Evolutionary conservation across 1,140 invertebrate genomes (phyloP), one percentile per base, ranked within the genome.

Genomic region (Zaprionus gabonicus): DNA sequence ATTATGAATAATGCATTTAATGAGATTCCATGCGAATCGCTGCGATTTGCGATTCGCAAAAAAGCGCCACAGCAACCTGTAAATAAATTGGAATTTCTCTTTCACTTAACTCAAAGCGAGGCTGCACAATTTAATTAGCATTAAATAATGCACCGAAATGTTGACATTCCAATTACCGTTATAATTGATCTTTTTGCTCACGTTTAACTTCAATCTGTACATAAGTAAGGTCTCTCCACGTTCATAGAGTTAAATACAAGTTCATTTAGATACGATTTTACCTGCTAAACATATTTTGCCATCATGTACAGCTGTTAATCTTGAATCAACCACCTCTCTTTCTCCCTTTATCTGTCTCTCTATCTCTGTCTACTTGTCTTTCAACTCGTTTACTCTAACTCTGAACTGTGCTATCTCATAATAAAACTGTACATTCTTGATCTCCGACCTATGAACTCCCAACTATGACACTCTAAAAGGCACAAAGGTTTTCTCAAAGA

Each of bases 401-500:
- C 49, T 82, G 51, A 77, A 71, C 81, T 77, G 71, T 68, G 58
- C 56, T 84, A 81, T 84, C 46, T 55, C 41, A 46, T 7, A 31
- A 64, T 56, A 17, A 64, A 66, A 44, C 53, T 38, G 17, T 53
- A 15, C 70, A 78, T 64, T 80, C 46, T 66, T 51, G 58, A 80
- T 68, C 57, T 74, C 53, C 59, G 75, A 80, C 34, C 51, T 28
- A 53, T 31, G 65, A 63, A 34, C 38, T 67, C 55, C 70, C 20
- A 80, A 70, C 78, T 62, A 80, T 71, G 55, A 81, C 71, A 49
- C 46, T 73, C 41, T 38, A 44, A 94, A 94, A 98, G 97, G 97
- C 97, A 98, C 94, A 98, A 98, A 95, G 97, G 97, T 92, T 98
- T 98, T 93, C 94, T 98, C 67, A 98, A 98, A 94, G 97, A 98